A percentile compares a stretch with the other conserved stretches of the same genome.
These are phyloP conservation scores for Apamea anceps DNA, from an alignment of 2,888 invertebrate species.

Conservation along the genomic window DNA sequence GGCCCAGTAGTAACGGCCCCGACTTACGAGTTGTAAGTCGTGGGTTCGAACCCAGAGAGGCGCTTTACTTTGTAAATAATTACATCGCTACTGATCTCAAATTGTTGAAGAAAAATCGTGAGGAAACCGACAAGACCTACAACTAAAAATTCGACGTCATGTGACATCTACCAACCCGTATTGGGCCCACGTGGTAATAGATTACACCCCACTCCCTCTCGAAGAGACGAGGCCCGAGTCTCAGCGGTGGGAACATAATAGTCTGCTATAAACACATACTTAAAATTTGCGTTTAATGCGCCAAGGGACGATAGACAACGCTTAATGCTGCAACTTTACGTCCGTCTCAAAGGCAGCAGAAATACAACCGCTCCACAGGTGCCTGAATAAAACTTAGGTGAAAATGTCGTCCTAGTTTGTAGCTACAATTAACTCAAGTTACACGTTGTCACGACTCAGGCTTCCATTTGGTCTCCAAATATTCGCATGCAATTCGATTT, in stretches of 20 bases:
- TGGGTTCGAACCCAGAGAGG: neutral
- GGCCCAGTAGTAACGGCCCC: neutral
- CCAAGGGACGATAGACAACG: conserved; percentile 2
- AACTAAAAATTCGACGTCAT: neutral
- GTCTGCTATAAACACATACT: conserved; percentile 44
- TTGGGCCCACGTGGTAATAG: neutral
- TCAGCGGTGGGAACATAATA: neutral
- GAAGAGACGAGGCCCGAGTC: neutral
- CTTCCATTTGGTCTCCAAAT: conserved; percentile 37
- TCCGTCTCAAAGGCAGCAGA: conserved; percentile 4
- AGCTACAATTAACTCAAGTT: neutral
- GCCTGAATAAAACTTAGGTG: conserved; percentile 1
- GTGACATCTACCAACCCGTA: too few relatives aligned
- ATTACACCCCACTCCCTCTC: neutral
- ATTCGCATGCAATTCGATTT: too few relatives aligned
- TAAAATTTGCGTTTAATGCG: conserved; percentile 44
- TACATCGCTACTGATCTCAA: neutral
- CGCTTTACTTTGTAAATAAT: neutral
- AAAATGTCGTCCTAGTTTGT: conserved; percentile 13
- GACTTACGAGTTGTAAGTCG: neutral
- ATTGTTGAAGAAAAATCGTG: neutral
- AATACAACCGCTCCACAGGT: conserved; percentile 51
- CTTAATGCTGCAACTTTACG: conserved; percentile 41
- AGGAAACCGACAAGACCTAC: neutral
- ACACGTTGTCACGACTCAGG: neutral